phyloP scores from a whole-genome alignment of 1,140 invertebrate species.

The Callitettix versicolor region DNA sequence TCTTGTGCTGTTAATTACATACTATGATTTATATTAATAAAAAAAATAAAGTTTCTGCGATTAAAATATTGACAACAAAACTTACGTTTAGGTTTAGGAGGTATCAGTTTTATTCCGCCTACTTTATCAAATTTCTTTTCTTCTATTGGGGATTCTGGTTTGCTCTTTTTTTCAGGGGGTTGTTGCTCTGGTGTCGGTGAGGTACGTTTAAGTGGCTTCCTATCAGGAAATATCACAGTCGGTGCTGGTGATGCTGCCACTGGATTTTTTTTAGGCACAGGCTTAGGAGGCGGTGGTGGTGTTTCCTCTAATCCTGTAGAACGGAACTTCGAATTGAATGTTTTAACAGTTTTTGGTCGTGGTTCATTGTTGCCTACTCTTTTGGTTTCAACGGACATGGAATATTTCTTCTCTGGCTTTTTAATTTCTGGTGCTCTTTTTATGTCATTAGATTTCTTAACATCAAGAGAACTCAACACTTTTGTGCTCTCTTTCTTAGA shows the following conservation, averaged over 20 bases:
- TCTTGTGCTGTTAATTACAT: too few relatives aligned
- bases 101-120: slow-evolving; percentile 71
- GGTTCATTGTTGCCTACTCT: slow-evolving; percentile 44
- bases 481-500: background rate
- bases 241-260: slow-evolving; percentile 34
- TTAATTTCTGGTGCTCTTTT: slow-evolving; percentile 18
- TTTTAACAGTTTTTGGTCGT: slow-evolving; percentile 76
- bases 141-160: slow-evolving; percentile 33
- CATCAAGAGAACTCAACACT: background rate
- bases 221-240: slow-evolving; percentile 30
- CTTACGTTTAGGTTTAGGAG: slow-evolving; percentile 83
- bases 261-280: slow-evolving; percentile 14
- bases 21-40: too few relatives aligned
- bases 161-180: slow-evolving; percentile 64
- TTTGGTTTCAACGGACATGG: slow-evolving; percentile 66
- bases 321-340: slow-evolving; percentile 76
- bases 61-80: too few relatives aligned
- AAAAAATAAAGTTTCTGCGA: too few relatives aligned
- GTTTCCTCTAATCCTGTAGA: slow-evolving; percentile 73
- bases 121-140: slow-evolving; percentile 48
- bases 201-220: slow-evolving; percentile 25
- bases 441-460: slow-evolving; percentile 8
- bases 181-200: slow-evolving; percentile 29
- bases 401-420: slow-evolving; percentile 53
- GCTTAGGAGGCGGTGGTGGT: slow-evolving; percentile 28